phyloP scores from a whole-genome alignment of 2,888 invertebrate species.

The Rhyacophila evoluta region DNA sequence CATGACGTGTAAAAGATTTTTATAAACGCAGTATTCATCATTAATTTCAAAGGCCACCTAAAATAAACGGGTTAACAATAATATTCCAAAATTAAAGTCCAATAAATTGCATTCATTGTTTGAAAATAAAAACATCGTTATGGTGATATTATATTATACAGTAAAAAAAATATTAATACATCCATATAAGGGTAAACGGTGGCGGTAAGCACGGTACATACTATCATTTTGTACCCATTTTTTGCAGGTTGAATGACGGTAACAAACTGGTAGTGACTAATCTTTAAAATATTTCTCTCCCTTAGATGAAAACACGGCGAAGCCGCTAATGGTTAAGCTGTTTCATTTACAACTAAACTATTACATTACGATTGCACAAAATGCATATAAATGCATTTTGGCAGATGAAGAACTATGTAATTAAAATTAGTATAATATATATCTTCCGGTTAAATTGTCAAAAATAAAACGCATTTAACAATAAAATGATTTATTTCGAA shows the following conservation, averaged over 20 bases:
- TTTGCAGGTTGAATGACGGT: slow-evolving; percentile 5
- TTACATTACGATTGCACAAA: neutral
- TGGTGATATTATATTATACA: no score
- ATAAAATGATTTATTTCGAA: neutral
- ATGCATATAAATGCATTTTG: neutral
- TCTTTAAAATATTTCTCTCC: neutral
- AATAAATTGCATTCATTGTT: no score
- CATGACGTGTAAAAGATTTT: no score
- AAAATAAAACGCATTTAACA: neutral
- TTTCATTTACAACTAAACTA: neutral
- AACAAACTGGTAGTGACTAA: neutral
- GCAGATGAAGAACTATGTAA: neutral
- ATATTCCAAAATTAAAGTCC: no score
- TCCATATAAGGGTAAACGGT: neutral
- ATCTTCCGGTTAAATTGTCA: neutral
- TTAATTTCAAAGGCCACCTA: no score
- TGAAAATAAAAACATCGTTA: no score
- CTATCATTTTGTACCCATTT: neutral
- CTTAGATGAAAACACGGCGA: neutral
- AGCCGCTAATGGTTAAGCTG: neutral
- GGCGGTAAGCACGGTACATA: neutral
- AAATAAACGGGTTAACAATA: no score
- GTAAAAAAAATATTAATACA: neutral
- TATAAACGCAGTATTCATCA: no score
- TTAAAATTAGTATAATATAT: neutral